Evolutionary conservation across 2,797 vertebrate genomes (phyloP).

Genomic region (Crossoptilon crossoptilon): DNA sequence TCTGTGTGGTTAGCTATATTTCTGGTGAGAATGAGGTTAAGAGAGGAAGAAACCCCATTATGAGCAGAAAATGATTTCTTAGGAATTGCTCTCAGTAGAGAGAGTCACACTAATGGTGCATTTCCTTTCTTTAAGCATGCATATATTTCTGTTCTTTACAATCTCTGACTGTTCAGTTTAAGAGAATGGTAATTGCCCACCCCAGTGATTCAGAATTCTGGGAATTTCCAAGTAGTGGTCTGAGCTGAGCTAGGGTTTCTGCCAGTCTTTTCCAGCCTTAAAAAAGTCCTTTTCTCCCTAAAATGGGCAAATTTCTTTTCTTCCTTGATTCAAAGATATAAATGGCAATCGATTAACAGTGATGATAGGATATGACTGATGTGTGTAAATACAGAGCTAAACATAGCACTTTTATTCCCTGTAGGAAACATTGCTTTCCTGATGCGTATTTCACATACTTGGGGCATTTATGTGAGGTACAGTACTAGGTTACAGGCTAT

Average conservation of each 20-base stretch:
- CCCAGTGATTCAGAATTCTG: slow-evolving; percentile 32
- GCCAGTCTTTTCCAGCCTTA: slow-evolving; percentile 12
- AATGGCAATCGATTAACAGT: background rate
- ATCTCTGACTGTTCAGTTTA: slow-evolving; percentile 24
- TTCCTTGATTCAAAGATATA: background rate
- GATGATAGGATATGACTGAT: background rate
- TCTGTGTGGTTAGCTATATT: background rate
- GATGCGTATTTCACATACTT: background rate
- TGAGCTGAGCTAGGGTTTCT: slow-evolving; percentile 19
- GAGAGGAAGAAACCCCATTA: slow-evolving; percentile 20
- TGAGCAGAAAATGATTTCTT: slow-evolving; percentile 7
- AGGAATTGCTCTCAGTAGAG: slow-evolving; percentile 14
- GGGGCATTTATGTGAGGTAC: background rate
- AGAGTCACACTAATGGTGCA: background rate
- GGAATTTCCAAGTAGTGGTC: slow-evolving; percentile 15
- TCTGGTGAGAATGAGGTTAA: background rate
- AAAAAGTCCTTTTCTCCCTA: slow-evolving; percentile 13
- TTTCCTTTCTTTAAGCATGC: slow-evolving; percentile 21
- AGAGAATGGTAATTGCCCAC: slow-evolving; percentile 27
- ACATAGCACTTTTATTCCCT: background rate
- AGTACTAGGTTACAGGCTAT: background rate
- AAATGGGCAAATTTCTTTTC: slow-evolving; percentile 11
- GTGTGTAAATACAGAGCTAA: background rate
- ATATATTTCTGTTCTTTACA: background rate
- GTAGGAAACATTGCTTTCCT: background rate